Evolutionary conservation across 2,888 invertebrate species (phyloP).

Genomic region (Lamellibrachia columna): DNA sequence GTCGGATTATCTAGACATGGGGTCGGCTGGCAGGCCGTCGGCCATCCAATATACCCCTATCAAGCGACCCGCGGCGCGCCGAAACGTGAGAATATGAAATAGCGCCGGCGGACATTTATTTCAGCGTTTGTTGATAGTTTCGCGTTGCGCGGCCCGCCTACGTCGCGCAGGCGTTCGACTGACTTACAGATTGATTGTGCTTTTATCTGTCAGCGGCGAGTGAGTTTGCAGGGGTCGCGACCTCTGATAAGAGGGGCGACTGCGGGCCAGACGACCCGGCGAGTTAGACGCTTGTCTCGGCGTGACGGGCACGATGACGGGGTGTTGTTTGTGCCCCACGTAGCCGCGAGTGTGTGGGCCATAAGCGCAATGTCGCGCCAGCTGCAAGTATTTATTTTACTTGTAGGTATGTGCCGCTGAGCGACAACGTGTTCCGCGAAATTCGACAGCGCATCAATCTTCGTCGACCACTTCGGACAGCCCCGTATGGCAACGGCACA

Average conservation of each 20-base stretch:
- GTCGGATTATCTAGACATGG: constrained; percentile 11
- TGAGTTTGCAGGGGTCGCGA: not conserved
- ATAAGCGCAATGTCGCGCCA: not conserved
- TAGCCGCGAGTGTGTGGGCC: not conserved
- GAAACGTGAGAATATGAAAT: constrained; percentile 12
- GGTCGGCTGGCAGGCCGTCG: not conserved
- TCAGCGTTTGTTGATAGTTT: constrained; percentile 16
- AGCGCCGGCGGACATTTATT: not conserved
- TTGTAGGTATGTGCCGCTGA: constrained; percentile 11
- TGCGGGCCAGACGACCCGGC: not conserved
- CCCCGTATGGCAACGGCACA: not conserved
- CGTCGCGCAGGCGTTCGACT: not conserved
- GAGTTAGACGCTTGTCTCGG: constrained; percentile 11
- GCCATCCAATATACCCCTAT: not conserved
- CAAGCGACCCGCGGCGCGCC: constrained; percentile 5
- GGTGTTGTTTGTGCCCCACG: not conserved
- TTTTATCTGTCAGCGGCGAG: constrained; percentile 16
- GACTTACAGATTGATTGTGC: not conserved
- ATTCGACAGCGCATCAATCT: not conserved
- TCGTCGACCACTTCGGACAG: constrained; percentile 7
- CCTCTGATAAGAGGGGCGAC: constrained; percentile 6
- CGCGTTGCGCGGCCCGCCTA: not conserved
- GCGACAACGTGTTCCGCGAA: constrained; percentile 12
- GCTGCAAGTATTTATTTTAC: constrained; percentile 16
- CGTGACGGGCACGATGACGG: not conserved